A percentile compares a stretch with the other conserved stretches of the same genome.
phyloP scores from a whole-genome alignment of 2,888 invertebrate genomes.

The Schizotus pectinicornis region DNA sequence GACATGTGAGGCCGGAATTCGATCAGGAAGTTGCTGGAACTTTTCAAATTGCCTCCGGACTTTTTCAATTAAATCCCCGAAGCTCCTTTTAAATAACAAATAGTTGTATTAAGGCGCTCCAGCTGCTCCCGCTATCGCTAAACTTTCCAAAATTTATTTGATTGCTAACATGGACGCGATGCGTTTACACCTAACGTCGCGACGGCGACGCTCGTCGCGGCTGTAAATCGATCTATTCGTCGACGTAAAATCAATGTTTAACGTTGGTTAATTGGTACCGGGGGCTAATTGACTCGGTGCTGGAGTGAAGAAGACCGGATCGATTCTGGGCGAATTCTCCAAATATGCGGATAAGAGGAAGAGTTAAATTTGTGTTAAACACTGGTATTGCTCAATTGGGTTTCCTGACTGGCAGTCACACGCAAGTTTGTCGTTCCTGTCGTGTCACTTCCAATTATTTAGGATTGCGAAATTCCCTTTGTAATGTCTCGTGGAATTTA shows the following conservation, averaged over 20 bases:
- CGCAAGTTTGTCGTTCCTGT: conserved; percentile 17
- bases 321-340: background rate
- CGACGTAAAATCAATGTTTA: no score
- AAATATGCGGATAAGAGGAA: no score
- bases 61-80: conserved; percentile 17
- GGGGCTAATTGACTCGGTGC: no score
- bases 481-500: conserved; percentile 19
- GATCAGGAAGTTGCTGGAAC: conserved; percentile 8
- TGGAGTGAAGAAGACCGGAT: no score
- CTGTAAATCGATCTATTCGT: no score
- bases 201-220: no score
- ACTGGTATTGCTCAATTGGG: conserved; percentile 11
- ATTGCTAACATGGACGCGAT: no score
- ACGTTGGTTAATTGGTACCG: no score
- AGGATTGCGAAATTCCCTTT: conserved; percentile 10
- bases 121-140: background rate
- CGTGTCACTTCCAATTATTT: conserved; percentile 11
- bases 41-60: conserved; percentile 17
- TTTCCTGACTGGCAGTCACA: conserved; percentile 14
- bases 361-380: conserved; percentile 5
- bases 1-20: background rate
- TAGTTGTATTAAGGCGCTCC: conserved; percentile 9
- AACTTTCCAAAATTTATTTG: background rate
- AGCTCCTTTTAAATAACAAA: conserved; percentile 10
- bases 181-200: no score